Percentiles rank a stretch among this genome's conserved stretches.
phyloP scores from a whole-genome alignment of 2,888 invertebrate genomes.

The Teleiodes luculella region DNA sequence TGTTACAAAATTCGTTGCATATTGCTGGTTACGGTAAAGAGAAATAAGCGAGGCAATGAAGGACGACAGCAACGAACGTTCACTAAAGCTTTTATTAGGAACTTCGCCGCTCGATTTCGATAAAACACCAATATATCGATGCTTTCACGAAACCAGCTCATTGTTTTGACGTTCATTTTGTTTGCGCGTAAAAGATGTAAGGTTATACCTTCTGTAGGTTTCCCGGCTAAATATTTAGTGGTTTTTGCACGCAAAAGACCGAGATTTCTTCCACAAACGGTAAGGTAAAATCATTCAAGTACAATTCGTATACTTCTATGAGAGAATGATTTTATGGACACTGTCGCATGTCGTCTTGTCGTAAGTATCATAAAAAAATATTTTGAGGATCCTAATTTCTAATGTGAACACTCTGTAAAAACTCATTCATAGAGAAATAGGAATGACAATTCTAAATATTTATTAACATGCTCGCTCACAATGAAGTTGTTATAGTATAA shows the following conservation, averaged over 20 bases:
- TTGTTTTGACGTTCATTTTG: conserved; percentile 13
- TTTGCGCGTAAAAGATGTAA: conserved; percentile 7
- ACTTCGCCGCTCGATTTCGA: conserved; percentile 24
- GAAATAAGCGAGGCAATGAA: not conserved
- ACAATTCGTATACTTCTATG: too few relatives aligned
- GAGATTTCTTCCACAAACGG: not conserved
- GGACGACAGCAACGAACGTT: too few relatives aligned
- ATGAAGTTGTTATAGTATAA: not conserved
- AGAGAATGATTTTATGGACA: too few relatives aligned
- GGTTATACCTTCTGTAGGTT: not conserved
- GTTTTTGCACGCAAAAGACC: not conserved
- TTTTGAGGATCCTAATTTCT: too few relatives aligned
- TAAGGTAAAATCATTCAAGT: too few relatives aligned
- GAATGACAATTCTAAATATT: too few relatives aligned
- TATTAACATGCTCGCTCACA: too few relatives aligned
- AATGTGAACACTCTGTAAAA: too few relatives aligned
- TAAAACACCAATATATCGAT: conserved; percentile 40
- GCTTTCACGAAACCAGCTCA: conserved; percentile 38
- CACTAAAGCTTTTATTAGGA: too few relatives aligned
- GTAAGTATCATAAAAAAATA: too few relatives aligned
- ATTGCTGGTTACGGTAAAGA: not conserved
- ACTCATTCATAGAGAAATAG: too few relatives aligned
- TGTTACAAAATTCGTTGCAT: not conserved
- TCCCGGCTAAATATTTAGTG: not conserved
- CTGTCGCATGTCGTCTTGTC: too few relatives aligned